Evolutionary conservation across 2,797 vertebrate genomes (phyloP), one percentile per base, ranked within the genome.

Genomic region (Phoxinus dragarum): DNA sequence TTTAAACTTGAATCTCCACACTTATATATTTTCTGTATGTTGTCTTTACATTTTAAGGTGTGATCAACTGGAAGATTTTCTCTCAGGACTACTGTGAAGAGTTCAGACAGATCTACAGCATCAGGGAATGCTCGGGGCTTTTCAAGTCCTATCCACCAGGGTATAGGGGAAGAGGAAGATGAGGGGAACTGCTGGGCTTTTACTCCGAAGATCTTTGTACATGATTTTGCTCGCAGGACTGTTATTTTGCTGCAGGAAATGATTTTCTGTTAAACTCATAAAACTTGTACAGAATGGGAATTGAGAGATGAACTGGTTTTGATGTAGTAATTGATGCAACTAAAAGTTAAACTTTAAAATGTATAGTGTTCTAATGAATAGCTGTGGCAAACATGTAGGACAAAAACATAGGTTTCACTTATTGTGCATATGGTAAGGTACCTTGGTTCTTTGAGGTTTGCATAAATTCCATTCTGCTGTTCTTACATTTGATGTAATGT

Each of bases 11-110:
- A 47, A 47, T 47, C 44, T 47, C 44, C 44, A 47, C 44, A 14
- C 44, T 44, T n/a, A n/a, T 27, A 36, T 67, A 7, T 17, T 67
- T 67, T 31, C 7, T 67, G 64, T 42, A 42, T 72, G 44, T 72
- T 72, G 40, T 72, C 23, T 72, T 72, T 71, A 71, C 68, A 42
- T 12, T 71, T 23, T 72, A 72, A 72, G 69, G 40, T 44, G 69
- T 72, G 40, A 23, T 44, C 40, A 44, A 27, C 23, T 44, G 69
- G 69, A 42, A 44, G 40, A 44, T 1, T 3, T 27, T 44, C 40
- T 12, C 23, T 6, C 5, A 23, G 10, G 2, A 3, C 11, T 27
- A 72, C 40, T 5, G 11, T 21, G 12, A 44, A 3, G 69, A 72
- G 40, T 44, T 44, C 6, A 44, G 69, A 44, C 21, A 1, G 19